phyloP scores from a whole-genome alignment of 2,888 invertebrate genomes.

The Brassicogethes aeneus region DNA sequence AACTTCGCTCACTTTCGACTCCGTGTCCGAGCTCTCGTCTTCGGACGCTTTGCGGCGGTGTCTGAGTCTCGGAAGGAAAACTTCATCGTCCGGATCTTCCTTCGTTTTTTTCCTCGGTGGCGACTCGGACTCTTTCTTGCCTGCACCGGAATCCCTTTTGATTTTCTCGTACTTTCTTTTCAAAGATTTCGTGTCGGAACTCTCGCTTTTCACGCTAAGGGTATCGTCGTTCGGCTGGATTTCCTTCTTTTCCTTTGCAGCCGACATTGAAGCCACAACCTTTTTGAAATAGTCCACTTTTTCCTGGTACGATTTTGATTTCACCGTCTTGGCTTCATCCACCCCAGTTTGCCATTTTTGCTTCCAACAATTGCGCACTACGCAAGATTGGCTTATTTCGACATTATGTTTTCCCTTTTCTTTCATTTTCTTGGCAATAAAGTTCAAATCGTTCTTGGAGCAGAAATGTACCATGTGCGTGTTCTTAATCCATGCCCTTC shows the following conservation, averaged over 20 bases:
- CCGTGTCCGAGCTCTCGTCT: slow-evolving; percentile 22
- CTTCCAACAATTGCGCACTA: slow-evolving; percentile 3
- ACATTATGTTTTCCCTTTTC: slow-evolving; percentile 35
- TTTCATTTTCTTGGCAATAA: slow-evolving; percentile 33
- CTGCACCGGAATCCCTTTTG: slow-evolving; percentile 4
- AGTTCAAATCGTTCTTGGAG: slow-evolving; percentile 54
- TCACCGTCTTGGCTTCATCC: slow-evolving; percentile 62
- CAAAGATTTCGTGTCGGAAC: not conserved
- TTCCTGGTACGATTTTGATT: slow-evolving; percentile 47
- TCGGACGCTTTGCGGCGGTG: slow-evolving; percentile 6
- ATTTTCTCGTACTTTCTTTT: slow-evolving; percentile 4
- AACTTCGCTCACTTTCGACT: slow-evolving; percentile 31
- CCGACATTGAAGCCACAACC: not conserved
- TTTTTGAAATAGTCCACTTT: slow-evolving; percentile 45
- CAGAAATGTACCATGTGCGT: slow-evolving; percentile 56
- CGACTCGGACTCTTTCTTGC: slow-evolving; percentile 3
- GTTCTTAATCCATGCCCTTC: slow-evolving; percentile 69
- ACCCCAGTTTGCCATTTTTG: slow-evolving; percentile 62
- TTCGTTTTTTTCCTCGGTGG: slow-evolving; percentile 6
- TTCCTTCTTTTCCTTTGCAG: not conserved
- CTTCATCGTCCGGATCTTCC: slow-evolving; percentile 5
- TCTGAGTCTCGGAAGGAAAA: not conserved
- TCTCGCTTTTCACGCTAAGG: not conserved
- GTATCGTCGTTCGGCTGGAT: not conserved
- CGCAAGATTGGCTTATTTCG: not conserved